Percentiles rank a stretch among this genome's conserved stretches.
These are phyloP conservation scores for Mixornis gularis DNA, from an alignment of 2,113 vertebrate species.

Conservation along the genomic window DNA sequence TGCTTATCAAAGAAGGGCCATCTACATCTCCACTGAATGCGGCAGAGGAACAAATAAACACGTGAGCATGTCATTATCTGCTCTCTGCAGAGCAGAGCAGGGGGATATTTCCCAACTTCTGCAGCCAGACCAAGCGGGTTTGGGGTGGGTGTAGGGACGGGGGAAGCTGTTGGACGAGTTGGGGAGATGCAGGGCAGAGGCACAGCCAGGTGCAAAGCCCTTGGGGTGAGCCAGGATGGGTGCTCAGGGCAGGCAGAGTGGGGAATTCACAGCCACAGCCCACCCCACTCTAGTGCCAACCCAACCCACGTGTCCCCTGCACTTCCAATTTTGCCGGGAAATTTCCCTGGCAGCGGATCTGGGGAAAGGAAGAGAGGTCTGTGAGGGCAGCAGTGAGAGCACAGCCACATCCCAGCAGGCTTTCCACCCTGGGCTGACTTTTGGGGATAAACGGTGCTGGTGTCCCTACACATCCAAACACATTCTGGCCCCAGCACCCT, in stretches of 20 bases:
- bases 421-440: neutral
- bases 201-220: neutral
- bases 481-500: rapidly evolving
- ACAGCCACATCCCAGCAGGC: neutral
- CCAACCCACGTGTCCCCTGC: rapidly evolving
- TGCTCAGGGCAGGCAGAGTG: neutral
- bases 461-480: neutral
- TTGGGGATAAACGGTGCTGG: neutral
- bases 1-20: constrained; percentile 40
- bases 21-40: neutral
- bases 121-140: neutral
- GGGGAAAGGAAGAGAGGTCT: neutral
- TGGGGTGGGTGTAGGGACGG: neutral
- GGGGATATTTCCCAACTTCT: neutral
- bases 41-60: constrained; percentile 6
- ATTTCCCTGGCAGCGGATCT: neutral
- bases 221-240: rapidly evolving
- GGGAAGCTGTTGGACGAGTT: neutral
- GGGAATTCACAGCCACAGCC: neutral
- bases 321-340: neutral
- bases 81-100: neutral
- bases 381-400: neutral
- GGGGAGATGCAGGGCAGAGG: neutral
- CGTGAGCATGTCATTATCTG: neutral
- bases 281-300: neutral